These are phyloP conservation scores for Corythornis leucogaster DNA, from an alignment of 2,797 vertebrate species.

Conservation along the genomic window DNA sequence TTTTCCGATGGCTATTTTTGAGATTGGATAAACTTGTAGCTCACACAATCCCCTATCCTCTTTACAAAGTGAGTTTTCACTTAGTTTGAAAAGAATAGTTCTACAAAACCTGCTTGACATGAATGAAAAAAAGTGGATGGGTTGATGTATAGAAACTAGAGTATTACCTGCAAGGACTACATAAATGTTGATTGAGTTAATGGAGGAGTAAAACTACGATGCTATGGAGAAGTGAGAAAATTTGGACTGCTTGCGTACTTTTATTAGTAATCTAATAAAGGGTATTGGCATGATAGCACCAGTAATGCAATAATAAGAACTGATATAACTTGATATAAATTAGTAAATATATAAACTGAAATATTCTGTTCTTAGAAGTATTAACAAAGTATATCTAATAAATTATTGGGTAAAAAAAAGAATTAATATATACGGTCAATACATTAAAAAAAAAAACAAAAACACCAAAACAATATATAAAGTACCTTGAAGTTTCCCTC, in stretches of 20 bases:
- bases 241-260: not conserved
- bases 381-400: not conserved
- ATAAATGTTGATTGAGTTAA: not conserved
- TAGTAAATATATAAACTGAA: not conserved
- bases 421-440: not conserved
- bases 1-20: not conserved
- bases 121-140: not conserved
- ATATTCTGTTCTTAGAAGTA: not conserved
- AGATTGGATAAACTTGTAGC: not conserved
- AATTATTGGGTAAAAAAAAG: not conserved
- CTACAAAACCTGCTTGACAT: not conserved
- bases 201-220: not conserved
- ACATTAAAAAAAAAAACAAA: not conserved
- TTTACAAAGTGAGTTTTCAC: not conserved
- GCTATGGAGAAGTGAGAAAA: not conserved
- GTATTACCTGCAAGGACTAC: not conserved
- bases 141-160: not conserved
- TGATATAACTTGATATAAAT: not conserved
- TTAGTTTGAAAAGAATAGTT: not conserved
- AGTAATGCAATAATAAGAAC: not conserved
- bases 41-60: not conserved
- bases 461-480: too few species aligned
- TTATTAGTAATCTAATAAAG: not conserved
- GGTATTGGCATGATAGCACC: not conserved
- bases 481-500: not conserved